These are phyloP conservation scores for Casuarius casuarius DNA, from an alignment of 2,113 vertebrate species.

Conservation along the genomic window DNA sequence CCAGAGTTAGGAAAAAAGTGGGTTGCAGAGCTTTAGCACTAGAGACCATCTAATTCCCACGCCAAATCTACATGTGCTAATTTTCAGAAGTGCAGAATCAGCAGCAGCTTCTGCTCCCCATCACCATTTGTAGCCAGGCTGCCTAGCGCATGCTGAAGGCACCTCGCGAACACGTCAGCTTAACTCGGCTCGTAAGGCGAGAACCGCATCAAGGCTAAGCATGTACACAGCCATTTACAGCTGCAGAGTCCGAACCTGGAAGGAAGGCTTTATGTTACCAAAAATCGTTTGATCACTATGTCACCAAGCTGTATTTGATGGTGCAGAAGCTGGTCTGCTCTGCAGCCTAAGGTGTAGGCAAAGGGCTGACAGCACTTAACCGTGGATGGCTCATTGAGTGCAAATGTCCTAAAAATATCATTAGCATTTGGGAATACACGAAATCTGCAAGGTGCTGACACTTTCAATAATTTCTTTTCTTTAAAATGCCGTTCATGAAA, in stretches of 20 bases:
- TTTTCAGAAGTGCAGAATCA: not conserved
- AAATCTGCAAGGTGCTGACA: not conserved
- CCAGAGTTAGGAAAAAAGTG: not conserved
- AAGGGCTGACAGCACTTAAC: not conserved
- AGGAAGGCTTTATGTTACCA: rapidly evolving
- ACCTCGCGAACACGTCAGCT: rapidly evolving
- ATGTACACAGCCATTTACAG: rapidly evolving
- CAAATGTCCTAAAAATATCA: not conserved
- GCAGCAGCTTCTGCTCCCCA: not conserved
- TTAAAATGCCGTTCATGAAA: not conserved
- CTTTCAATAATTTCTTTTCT: not conserved
- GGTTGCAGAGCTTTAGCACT: not conserved
- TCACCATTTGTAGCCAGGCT: not conserved
- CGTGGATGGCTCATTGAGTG: rapidly evolving
- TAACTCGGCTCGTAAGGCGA: rapidly evolving
- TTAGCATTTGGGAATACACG: not conserved
- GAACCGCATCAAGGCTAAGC: rapidly evolving
- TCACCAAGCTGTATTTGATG: not conserved
- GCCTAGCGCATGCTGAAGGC: rapidly evolving
- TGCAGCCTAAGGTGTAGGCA: not conserved
- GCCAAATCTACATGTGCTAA: rapidly evolving
- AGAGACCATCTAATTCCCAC: not conserved
- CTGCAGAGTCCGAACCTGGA: not conserved
- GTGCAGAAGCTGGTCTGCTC: not conserved
- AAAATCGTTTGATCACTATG: rapidly evolving